Evolutionary conservation across 2,888 invertebrate species (phyloP), one percentile per base, ranked within the genome.

Genomic region (Brenthis hecate): DNA sequence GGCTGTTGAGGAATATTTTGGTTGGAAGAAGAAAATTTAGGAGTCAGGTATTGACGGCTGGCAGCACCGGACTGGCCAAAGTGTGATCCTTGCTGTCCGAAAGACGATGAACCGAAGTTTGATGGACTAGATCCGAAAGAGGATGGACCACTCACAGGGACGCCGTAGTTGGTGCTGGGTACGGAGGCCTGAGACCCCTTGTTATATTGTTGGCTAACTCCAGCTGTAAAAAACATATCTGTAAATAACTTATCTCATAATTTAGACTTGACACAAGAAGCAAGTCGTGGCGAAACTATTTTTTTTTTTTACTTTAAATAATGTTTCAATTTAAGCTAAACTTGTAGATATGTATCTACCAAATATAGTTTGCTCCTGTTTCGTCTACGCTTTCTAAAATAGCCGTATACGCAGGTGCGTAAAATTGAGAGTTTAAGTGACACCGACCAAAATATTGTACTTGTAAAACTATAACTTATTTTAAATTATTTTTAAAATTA

Each of bases 31-130:
- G 81, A 76, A 36, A 79, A 68, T 70, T 82, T 84, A 2, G 91
- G 90, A 6, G 88, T 82, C 72, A 87, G 78, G 79, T 91, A 91
- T 74, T 91, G 90, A 63, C 87, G 86, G 77, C 78, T 86, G 68
- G 85, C 70, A n/a, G 83, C 78, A 0, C 28, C 55, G 36, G 55
- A 13, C 23, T 56, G 60, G 11, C 69, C 69, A 16, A 58, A 56
- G 65, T 43, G 55, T 14, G 72, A 58, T 43, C 63, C 65, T 43
- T 67, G 57, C 47, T 68, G 68, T 2, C 65, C 68, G 8, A 53
- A 66, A 51, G 55, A 66, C 51, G 58, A 64, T 48, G 62, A 66
- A 61, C 61, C 61, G 55, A 43, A 57, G 14, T 60, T 48, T 48
- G 69, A 51, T 51, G 66, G 66, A 56, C 48, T 48, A 13, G 73